Conservation (phyloP, 2,888 invertebrate genomes). For the Doris montereyensis region DNA sequence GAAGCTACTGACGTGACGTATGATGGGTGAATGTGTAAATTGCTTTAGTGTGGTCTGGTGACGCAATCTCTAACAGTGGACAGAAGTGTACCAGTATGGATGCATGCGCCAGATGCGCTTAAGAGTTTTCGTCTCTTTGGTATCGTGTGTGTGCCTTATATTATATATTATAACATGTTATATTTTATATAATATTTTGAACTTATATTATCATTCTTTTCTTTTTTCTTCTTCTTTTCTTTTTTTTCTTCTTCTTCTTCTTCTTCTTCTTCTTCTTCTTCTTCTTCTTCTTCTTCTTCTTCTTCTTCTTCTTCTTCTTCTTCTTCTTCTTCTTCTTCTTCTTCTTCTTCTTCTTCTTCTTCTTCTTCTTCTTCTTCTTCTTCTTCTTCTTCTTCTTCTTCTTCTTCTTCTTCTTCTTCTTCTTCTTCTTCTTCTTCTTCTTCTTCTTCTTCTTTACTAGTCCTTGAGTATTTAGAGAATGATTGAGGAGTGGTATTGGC, state of each 20-base stretch:
- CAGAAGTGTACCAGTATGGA: no score
- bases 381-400: not conserved
- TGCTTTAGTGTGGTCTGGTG: no score
- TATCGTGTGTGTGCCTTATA: no score
- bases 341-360: not conserved
- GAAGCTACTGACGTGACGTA: no score
- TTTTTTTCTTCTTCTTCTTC: not conserved
- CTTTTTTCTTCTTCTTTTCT: not conserved
- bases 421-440: not conserved
- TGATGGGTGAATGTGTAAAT: no score
- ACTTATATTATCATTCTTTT: conserved; percentile 7
- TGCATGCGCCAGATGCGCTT: no score
- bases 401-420: not conserved
- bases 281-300: not conserved
- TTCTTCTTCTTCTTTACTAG: not conserved
- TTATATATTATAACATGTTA: no score
- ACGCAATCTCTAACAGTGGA: no score
- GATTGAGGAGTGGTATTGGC: no score
- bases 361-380: not conserved
- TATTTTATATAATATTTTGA: no score
- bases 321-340: not conserved
- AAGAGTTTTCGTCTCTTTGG: no score
- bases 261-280: not conserved
- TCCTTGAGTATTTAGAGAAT: no score
- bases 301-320: not conserved